A percentile compares a stretch with the other conserved stretches of the same genome.
These are phyloP conservation scores for Panopea generosa DNA, from an alignment of 2,888 invertebrate genomes.

Conservation along the genomic window DNA sequence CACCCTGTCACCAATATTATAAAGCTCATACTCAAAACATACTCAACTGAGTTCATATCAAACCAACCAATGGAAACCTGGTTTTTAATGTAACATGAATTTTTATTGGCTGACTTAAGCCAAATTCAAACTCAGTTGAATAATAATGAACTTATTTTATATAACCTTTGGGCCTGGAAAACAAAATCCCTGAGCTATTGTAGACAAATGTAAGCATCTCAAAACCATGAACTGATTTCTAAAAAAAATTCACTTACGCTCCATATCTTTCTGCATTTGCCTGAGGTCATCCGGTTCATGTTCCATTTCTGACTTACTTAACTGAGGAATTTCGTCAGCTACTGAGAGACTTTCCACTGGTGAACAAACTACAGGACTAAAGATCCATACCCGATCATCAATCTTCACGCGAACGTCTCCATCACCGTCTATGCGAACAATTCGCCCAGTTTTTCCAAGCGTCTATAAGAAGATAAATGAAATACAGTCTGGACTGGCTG, in stretches of 20 bases:
- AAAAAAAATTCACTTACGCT: constrained; percentile 49
- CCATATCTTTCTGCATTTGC: constrained; percentile 38
- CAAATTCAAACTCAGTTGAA: too few species aligned
- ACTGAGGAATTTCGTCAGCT: constrained; percentile 32
- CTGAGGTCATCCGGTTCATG: constrained; percentile 32
- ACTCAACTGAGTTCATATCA: too few species aligned
- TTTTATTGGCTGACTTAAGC: too few species aligned
- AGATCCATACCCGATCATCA: constrained; percentile 61
- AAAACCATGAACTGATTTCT: too few species aligned
- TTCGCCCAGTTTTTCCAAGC: constrained; percentile 60
- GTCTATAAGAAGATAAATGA: constrained; percentile 59
- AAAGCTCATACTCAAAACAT: too few species aligned
- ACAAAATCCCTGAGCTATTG: too few species aligned
- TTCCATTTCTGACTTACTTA: constrained; percentile 50
- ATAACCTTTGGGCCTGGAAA: too few species aligned
- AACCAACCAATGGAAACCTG: too few species aligned
- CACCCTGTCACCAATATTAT: too few species aligned
- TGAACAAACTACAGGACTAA: constrained; percentile 66
- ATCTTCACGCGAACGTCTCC: constrained; percentile 71
- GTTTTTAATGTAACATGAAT: too few species aligned
- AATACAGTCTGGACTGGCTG: not conserved
- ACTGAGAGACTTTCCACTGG: constrained; percentile 47
- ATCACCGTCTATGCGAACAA: constrained; percentile 65
- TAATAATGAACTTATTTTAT: too few species aligned
- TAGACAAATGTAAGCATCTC: too few species aligned